Evolutionary conservation across 2,113 vertebrate genomes (phyloP).

Genomic region (Odontophorus gujanensis): DNA sequence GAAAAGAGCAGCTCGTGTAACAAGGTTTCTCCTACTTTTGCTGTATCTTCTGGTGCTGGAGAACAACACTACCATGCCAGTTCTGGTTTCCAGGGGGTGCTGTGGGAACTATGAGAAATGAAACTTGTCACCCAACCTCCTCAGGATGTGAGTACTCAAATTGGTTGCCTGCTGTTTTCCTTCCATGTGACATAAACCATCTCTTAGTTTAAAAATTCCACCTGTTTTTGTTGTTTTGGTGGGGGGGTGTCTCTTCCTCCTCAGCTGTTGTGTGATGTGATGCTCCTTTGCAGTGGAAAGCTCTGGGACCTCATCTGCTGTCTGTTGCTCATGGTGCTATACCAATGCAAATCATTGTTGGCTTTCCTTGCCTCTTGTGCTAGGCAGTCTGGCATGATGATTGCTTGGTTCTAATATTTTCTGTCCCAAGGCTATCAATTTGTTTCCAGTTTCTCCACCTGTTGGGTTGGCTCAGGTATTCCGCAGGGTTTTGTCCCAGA

Average conservation of each 20-base stretch:
- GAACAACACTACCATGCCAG: background rate
- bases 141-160: background rate
- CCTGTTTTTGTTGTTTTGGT: background rate
- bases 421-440: conserved; percentile 70
- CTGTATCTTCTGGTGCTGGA: accelerated
- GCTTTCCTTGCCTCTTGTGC: conserved; percentile 26
- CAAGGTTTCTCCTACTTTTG: background rate
- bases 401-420: conserved; percentile 63
- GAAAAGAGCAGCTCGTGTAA: background rate
- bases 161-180: background rate
- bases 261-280: background rate
- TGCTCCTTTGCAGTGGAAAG: background rate
- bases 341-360: conserved; percentile 42
- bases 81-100: background rate
- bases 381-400: conserved; percentile 43
- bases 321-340: background rate
- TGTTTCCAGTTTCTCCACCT: conserved; percentile 57
- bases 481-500: conserved; percentile 42
- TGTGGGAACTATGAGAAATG: accelerated
- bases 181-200: background rate
- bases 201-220: background rate
- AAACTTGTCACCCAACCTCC: background rate
- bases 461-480: conserved; percentile 42
- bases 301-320: conserved; percentile 22
- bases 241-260: background rate